These are phyloP conservation scores for Toxonevra muliebris DNA, from an alignment of 2,888 invertebrate genomes.

Conservation along the genomic window DNA sequence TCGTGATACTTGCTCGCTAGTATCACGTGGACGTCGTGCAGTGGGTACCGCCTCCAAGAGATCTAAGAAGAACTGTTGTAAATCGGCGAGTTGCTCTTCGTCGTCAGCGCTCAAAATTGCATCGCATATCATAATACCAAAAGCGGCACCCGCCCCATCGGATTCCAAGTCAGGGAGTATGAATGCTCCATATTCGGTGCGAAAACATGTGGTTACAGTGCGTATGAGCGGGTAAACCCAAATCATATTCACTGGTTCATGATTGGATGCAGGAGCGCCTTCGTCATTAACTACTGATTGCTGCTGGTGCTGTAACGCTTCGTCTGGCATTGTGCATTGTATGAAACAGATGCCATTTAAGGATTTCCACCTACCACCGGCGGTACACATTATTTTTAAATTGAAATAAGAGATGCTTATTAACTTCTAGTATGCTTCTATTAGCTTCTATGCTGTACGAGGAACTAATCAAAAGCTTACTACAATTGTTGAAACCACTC, in stretches of 20 bases:
- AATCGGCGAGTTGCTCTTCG: slow-evolving; percentile 44
- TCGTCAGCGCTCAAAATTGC: slow-evolving; percentile 64
- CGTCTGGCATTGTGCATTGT: slow-evolving; percentile 47
- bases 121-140: slow-evolving; percentile 71
- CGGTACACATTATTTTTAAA: slow-evolving; percentile 55
- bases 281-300: too few species aligned
- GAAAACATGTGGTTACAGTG: slow-evolving; percentile 74
- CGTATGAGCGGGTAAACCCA: slow-evolving; percentile 80
- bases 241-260: slow-evolving; percentile 40
- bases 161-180: slow-evolving; percentile 76
- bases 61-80: slow-evolving; percentile 64
- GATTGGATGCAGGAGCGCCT: slow-evolving; percentile 2
- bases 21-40: slow-evolving; percentile 46
- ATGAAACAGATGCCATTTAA: slow-evolving; percentile 56
- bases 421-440: too few species aligned
- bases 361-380: slow-evolving; percentile 50
- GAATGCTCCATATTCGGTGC: slow-evolving; percentile 77
- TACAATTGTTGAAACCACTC: slow-evolving; percentile 71
- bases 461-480: slow-evolving; percentile 55
- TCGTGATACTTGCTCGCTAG: slow-evolving; percentile 56
- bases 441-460: background rate
- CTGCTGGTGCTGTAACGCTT: background rate
- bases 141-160: slow-evolving; percentile 67
- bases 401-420: background rate
- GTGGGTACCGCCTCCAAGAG: slow-evolving; percentile 69